These are phyloP conservation scores for Protodeltote pygarga DNA, from an alignment of 2,888 invertebrate genomes.

Conservation along the genomic window DNA sequence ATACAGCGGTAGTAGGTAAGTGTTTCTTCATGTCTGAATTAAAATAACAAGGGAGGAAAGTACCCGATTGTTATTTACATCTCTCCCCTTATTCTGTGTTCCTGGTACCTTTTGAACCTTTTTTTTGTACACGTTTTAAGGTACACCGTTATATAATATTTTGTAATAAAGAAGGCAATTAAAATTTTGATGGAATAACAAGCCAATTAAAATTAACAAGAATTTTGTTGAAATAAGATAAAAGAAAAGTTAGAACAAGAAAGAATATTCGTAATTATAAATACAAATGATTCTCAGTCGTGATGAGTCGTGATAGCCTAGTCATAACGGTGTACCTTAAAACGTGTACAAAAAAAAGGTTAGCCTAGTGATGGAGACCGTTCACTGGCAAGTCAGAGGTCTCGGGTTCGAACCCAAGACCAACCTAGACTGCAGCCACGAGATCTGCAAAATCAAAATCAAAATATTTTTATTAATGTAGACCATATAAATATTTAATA, in stretches of 20 bases:
- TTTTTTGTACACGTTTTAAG: neutral
- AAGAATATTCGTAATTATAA: too few species aligned
- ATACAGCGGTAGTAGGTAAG: constrained; percentile 1
- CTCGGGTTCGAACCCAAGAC: too few species aligned
- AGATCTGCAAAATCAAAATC: too few species aligned
- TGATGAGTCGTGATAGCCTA: too few species aligned
- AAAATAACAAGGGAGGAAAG: neutral
- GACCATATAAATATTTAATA: too few species aligned
- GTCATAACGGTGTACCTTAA: neutral
- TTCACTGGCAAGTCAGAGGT: too few species aligned
- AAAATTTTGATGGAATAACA: neutral
- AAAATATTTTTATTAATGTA: too few species aligned
- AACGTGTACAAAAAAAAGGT: neutral
- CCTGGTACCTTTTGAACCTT: neutral
- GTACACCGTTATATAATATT: neutral
- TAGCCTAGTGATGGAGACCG: too few species aligned
- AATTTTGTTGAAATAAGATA: neutral
- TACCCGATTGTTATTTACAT: neutral
- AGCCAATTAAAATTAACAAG: neutral
- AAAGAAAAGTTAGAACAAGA: neutral
- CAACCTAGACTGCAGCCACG: too few species aligned
- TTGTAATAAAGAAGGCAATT: neutral
- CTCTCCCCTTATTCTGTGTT: neutral
- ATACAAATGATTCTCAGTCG: too few species aligned
- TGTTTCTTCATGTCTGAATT: neutral